phyloP scores from a whole-genome alignment of 1,140 invertebrate species.

The Colletes gigas region DNA sequence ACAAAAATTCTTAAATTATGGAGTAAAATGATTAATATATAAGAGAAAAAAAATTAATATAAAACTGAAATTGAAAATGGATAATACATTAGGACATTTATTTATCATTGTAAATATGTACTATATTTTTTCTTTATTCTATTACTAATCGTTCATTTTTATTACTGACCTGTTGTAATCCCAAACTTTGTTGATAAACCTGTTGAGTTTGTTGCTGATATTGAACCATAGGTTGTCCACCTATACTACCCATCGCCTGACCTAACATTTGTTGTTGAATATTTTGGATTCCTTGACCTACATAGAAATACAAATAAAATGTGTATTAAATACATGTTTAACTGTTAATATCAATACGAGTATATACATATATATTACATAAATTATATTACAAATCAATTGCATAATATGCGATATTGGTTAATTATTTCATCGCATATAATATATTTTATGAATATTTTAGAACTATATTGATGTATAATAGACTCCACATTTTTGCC shows the following conservation, averaged over 20 bases:
- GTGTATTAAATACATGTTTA: background rate
- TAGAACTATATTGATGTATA: background rate
- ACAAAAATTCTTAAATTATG: too few relatives aligned
- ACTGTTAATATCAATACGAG: background rate
- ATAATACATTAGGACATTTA: background rate
- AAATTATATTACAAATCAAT: background rate
- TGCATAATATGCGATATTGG: background rate
- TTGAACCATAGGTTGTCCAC: slow-evolving; percentile 82
- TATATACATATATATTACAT: slow-evolving; percentile 29
- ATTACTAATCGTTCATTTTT: background rate
- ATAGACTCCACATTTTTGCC: background rate
- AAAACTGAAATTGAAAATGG: background rate
- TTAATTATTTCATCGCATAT: background rate
- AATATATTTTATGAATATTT: background rate
- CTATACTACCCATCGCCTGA: slow-evolving; percentile 82
- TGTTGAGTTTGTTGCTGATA: slow-evolving; percentile 83
- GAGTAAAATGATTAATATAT: background rate
- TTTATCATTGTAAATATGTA: too few relatives aligned
- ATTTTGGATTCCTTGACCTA: slow-evolving; percentile 80
- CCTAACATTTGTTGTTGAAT: slow-evolving; percentile 83
- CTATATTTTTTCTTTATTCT: background rate
- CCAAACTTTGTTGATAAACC: slow-evolving; percentile 83
- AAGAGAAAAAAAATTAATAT: background rate
- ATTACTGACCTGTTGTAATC: slow-evolving; percentile 79
- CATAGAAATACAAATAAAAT: slow-evolving; percentile 30